Percentiles rank a stretch among this genome's conserved stretches.
phyloP scores from a whole-genome alignment of 2,113 vertebrate species.

The Myanophis thanlyinensis region DNA sequence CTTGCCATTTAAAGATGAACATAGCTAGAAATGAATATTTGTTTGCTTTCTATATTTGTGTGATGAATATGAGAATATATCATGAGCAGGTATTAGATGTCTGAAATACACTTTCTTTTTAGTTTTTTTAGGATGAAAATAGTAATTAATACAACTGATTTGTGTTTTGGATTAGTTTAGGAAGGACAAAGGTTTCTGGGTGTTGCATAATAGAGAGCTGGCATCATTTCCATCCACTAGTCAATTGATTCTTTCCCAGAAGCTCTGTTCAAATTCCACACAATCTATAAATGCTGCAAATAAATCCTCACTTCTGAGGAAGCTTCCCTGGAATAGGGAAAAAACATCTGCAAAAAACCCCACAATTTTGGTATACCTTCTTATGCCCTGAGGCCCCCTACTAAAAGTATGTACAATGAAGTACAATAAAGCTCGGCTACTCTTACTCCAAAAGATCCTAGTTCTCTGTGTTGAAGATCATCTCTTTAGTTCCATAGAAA shows the following conservation, averaged over 20 bases:
- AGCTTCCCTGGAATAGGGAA: background rate
- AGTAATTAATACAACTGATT: background rate
- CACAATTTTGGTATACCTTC: background rate
- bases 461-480: background rate
- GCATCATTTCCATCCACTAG: background rate
- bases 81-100: background rate
- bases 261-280: background rate
- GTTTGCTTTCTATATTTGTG: background rate
- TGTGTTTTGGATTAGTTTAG: background rate
- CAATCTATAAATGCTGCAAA: background rate
- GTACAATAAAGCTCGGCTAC: background rate
- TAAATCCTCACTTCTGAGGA: background rate
- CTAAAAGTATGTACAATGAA: background rate
- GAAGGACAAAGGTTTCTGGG: background rate
- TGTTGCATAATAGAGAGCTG: background rate
- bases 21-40: background rate
- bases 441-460: background rate
- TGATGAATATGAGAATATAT: background rate
- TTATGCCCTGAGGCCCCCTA: background rate
- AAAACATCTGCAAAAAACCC: background rate
- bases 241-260: background rate
- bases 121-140: background rate
- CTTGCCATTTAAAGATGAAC: background rate
- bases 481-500: background rate
- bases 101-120: background rate